These are phyloP conservation scores for Pseudomyrmex pallidus DNA, from an alignment of 1,140 invertebrate genomes.

Conservation along the genomic window DNA sequence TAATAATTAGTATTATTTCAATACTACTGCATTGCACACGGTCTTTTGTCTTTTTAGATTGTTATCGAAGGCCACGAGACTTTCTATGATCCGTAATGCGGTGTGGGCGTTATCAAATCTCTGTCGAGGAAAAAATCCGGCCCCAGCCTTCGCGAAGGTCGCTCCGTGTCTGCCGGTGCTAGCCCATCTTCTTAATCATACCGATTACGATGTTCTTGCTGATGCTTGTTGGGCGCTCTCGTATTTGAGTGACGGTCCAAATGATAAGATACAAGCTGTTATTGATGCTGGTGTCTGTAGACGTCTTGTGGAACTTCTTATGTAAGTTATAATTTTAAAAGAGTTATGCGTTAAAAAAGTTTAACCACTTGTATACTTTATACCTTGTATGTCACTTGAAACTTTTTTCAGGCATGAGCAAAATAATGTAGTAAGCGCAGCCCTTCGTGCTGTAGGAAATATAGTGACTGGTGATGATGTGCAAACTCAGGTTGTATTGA, in stretches of 20 bases:
- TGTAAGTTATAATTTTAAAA: slow-evolving; percentile 87
- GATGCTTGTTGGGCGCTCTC: slow-evolving; percentile 96
- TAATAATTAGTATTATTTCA: background rate
- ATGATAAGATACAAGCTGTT: slow-evolving; percentile 99
- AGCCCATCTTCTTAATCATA: slow-evolving; percentile 94
- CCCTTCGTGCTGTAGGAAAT: slow-evolving; percentile 97
- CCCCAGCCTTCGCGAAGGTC: slow-evolving; percentile 96
- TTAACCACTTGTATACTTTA: background rate
- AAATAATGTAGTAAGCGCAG: slow-evolving; percentile 97
- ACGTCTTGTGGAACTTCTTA: slow-evolving; percentile 96
- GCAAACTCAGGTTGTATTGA: slow-evolving; percentile 97
- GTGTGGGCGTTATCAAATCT: slow-evolving; percentile 99
- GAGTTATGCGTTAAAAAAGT: background rate
- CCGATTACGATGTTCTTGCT: slow-evolving; percentile 95
- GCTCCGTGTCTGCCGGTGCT: slow-evolving; percentile 94
- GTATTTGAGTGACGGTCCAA: slow-evolving; percentile 98
- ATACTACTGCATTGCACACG: background rate
- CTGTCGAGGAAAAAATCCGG: slow-evolving; percentile 98
- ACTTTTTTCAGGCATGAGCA: slow-evolving; percentile 90
- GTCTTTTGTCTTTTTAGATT: slow-evolving; percentile 88
- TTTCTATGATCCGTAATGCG: slow-evolving; percentile 98
- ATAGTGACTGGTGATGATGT: slow-evolving; percentile 99
- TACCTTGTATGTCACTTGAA: background rate
- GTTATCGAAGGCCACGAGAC: slow-evolving; percentile 91
- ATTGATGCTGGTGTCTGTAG: slow-evolving; percentile 98